phyloP scores from a whole-genome alignment of 2,797 vertebrate genomes.

The Tympanoctomys barrerae region DNA sequence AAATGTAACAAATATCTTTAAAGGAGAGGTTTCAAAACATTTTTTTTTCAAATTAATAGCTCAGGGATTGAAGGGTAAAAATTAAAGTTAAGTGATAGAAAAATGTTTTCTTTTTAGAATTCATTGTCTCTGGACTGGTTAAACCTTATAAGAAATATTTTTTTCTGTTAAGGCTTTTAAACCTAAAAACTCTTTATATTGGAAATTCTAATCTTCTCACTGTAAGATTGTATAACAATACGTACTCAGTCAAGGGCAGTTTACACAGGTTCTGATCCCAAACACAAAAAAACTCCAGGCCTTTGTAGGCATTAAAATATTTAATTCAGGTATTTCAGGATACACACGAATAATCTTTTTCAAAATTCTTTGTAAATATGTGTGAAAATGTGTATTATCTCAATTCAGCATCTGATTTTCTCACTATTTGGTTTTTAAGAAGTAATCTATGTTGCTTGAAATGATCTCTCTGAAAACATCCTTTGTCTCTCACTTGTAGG shows the following conservation, averaged over 20 bases:
- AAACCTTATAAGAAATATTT: background rate
- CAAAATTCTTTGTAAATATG: background rate
- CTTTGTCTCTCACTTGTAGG: background rate
- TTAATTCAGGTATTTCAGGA: conserved; percentile 19
- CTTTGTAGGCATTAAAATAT: conserved; percentile 52
- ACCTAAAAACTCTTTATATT: background rate
- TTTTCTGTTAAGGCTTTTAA: background rate
- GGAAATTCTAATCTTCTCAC: conserved; percentile 47
- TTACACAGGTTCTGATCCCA: conserved; percentile 40
- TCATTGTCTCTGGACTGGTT: conserved; percentile 1
- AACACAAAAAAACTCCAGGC: conserved; percentile 47
- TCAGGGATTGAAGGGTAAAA: background rate
- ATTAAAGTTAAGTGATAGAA: background rate
- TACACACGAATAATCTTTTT: conserved; percentile 33
- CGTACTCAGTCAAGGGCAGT: conserved; percentile 36
- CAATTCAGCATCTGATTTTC: conserved; percentile 15
- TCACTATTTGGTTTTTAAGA: conserved; percentile 24
- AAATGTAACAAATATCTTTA: background rate
- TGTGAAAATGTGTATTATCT: background rate
- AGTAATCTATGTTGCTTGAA: background rate
- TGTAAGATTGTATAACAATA: conserved; percentile 31
- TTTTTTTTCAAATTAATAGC: background rate
- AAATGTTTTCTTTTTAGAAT: conserved; percentile 42
- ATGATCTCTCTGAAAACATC: background rate
- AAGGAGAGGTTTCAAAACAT: conserved; percentile 13